Conservation (phyloP, 2,888 invertebrate genomes). For the Chouioia cunea region DNA sequence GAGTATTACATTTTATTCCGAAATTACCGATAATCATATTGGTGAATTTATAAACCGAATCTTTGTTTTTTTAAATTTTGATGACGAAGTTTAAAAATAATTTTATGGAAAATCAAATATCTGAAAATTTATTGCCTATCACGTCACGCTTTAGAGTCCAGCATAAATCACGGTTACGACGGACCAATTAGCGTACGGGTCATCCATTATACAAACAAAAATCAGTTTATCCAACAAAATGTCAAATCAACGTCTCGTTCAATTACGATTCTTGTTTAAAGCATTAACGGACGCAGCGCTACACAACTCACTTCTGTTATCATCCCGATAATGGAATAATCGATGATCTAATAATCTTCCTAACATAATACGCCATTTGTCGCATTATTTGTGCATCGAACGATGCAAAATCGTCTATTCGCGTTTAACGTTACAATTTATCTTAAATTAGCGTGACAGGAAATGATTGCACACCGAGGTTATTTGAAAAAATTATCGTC, state of each 20-base stretch:
- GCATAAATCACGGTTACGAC: not conserved
- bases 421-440: not conserved
- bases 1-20: no score
- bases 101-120: no score
- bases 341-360: conserved; percentile 25
- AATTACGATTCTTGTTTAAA: conserved; percentile 20
- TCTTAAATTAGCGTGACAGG: not conserved
- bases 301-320: not conserved
- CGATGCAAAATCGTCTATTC: no score
- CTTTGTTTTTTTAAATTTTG: no score
- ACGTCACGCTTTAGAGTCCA: not conserved
- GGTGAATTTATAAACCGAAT: no score
- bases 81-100: no score
- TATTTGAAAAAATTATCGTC: no score
- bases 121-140: conserved; percentile 7
- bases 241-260: conserved; percentile 36
- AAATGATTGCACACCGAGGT: not conserved
- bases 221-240: conserved; percentile 25
- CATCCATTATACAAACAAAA: conserved; percentile 29
- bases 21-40: no score
- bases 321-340: conserved; percentile 13
- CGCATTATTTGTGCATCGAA: no score
- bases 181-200: conserved; percentile 21
- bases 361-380: not conserved
- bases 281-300: not conserved